Base-by-base conservation (phyloP, 2,888 invertebrate species). In the Tipula lateralis region DNA sequence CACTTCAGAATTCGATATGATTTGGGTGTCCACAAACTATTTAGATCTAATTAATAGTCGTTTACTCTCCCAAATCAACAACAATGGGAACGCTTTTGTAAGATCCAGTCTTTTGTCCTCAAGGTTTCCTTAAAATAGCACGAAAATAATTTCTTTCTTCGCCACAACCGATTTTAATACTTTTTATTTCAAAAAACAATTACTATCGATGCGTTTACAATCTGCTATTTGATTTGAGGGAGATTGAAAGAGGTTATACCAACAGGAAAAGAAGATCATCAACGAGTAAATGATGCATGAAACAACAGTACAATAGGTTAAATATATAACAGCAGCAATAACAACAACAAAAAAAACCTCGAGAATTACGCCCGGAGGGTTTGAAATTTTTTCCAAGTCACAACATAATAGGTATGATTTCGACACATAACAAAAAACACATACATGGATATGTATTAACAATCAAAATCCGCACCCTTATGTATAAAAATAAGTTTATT, bases 251-350 rank as follows among this genome's bases (percentile, higher is more conserved):
- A 66, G 66, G 66, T 66, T 66, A 66, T 66, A 66, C 66, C 66
- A 66, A 66, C 66, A 66, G 66, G 66, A 66, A 66, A 66, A 66
- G 66, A 19, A 66, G 66, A 66, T 66, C 66, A 66, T 66, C 66
- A 66, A 66, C 66, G 66, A 66, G 66, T 66, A 66, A 66, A 66
- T 66, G 66, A 66, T 66, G 66, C 66, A 24, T 66, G 66, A 66
- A 66, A 66, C 66, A 66, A 66, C 66, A 66, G 66, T 66, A 66
- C 66, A 66, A 66, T 66, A 66, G 66, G 66, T 66, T 66, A 66
- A 66, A 66, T 66, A n/a, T n/a, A 66, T 13, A 66, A 66, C 66
- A 66, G 24, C 19, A 66, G 24, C 24, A 44, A 36, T 13, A 66
- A 66, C 24, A 44, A 36, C 39, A 39, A 44, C 44, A 66, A 24